These are phyloP conservation scores for Portevinia maculata DNA, from an alignment of 2,888 invertebrate species.

Conservation along the genomic window DNA sequence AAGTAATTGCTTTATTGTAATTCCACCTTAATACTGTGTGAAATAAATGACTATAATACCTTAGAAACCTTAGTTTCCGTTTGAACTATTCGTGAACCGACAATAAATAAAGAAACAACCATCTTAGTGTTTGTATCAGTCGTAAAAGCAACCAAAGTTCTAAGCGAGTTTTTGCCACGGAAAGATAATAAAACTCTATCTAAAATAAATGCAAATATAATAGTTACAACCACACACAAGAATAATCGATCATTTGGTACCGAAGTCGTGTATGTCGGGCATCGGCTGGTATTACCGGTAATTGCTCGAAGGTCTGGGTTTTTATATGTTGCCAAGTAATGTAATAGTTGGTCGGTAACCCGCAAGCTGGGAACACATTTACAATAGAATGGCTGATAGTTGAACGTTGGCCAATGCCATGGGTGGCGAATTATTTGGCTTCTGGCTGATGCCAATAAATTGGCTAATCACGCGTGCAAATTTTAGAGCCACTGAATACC, in stretches of 20 bases:
- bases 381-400: slow-evolving; percentile 6
- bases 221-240: neutral
- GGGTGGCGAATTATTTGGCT: slow-evolving; percentile 30
- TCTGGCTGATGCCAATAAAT: slow-evolving; percentile 31
- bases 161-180: too few species aligned
- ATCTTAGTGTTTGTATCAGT: too few species aligned
- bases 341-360: slow-evolving; percentile 8
- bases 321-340: slow-evolving; percentile 16
- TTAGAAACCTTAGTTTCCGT: too few species aligned
- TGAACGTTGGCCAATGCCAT: slow-evolving; percentile 32
- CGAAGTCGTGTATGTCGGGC: slow-evolving; percentile 10
- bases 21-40: too few species aligned
- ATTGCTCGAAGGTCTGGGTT: slow-evolving; percentile 28
- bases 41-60: too few species aligned
- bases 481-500: neutral
- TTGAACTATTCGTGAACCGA: too few species aligned
- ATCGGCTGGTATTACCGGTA: neutral
- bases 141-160: too few species aligned
- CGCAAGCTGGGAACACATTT: neutral
- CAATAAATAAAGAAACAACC: too few species aligned
- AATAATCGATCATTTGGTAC: slow-evolving; percentile 12
- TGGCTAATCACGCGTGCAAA: slow-evolving; percentile 37
- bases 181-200: neutral
- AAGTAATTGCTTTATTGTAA: too few species aligned
- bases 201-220: neutral